Evolutionary conservation across 2,888 invertebrate species (phyloP).

Genomic region (Aelia acuminata): DNA sequence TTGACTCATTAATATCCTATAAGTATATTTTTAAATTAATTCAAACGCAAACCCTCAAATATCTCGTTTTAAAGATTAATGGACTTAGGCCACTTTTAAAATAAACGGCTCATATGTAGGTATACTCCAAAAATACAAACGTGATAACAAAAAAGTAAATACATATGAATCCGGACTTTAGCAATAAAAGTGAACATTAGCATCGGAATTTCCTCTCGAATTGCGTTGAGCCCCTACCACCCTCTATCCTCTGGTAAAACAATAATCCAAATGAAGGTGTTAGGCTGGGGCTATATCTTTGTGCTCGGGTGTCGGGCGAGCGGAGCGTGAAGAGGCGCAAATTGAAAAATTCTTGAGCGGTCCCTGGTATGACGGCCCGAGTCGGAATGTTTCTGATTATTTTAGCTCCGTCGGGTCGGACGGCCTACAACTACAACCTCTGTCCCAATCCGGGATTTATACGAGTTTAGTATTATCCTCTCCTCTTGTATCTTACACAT

Average conservation of each 20-base stretch:
- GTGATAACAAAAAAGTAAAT: no score
- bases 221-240: neutral
- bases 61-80: no score
- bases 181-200: no score
- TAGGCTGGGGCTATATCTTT: neutral
- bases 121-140: no score
- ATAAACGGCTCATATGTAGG: no score
- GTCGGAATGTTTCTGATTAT: slow-evolving; percentile 39
- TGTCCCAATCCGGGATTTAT: neutral
- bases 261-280: slow-evolving; percentile 31
- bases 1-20: no score
- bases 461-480: neutral
- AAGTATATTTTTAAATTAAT: no score
- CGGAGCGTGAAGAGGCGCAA: slow-evolving; percentile 43
- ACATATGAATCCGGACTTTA: no score
- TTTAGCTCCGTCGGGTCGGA: neutral
- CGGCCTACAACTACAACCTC: neutral
- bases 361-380: slow-evolving; percentile 1
- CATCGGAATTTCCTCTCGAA: neutral
- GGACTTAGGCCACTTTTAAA: no score
- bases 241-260: neutral
- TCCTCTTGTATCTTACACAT: neutral
- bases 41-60: no score
- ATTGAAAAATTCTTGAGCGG: slow-evolving; percentile 11
- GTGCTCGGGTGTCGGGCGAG: neutral